Evolutionary conservation across 1,140 invertebrate species (phyloP), one percentile per base, ranked within the genome.

Genomic region (Dendrolimus kikuchii): DNA sequence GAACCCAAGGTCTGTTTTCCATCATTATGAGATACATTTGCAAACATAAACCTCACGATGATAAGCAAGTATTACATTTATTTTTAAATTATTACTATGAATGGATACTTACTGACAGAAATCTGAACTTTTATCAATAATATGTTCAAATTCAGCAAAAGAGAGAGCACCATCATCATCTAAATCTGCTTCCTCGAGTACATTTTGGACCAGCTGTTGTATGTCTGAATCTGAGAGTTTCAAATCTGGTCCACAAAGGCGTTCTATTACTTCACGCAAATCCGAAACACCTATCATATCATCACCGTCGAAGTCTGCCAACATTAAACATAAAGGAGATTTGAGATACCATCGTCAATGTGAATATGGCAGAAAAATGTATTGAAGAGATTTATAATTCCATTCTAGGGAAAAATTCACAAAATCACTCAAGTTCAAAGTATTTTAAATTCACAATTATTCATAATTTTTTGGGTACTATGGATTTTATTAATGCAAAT

Each of bases 91-190:
- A 10, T 48, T 37, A 8, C 8, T 48, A 48, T 48, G 36, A 42
- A 44, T 41, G 43, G 4, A 55, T 63, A 79, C 81, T 89, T 90
- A 95, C 94, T 92, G 92, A 52, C 92, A 90, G 86, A 98, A 98
- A 88, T 97, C 95, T 6, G 94, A 95, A 68, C 95, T 95, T 77
- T 97, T 97, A 60, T 96, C 94, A 72, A 97, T 96, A 50, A 97
- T 94, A 88, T 97, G 95, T 74, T 97, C 95, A 90, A 98, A 98
- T 88, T 98, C 96, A 9, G 96, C 95, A 90, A 96, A 98, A 7
- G 95, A 96, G 6, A 98, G 78, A 36, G 93, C 93, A 46, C 95
- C 94, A 88, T 98, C 96, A 78, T 96, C 95, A 89, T 98, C 96
- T 46, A 97, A 84, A 87, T 98, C 96, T 8, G 95, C 95, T 88